Base-by-base conservation (phyloP, 92 coral and sea anemone species). In the Pocillopora grandis region DNA sequence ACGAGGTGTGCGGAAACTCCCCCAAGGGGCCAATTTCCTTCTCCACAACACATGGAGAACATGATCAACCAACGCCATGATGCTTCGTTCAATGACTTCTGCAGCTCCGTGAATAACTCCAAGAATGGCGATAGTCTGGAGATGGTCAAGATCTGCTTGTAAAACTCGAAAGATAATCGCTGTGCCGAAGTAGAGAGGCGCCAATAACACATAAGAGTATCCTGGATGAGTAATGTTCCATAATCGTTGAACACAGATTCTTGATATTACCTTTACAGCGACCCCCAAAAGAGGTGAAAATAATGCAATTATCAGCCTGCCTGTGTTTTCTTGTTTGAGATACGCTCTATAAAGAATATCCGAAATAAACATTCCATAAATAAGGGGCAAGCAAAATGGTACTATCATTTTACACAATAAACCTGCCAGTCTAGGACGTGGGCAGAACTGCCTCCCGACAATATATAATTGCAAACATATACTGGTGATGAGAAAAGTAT, bases 1-100 rank as follows among this genome's bases (percentile, higher is more conserved):
- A 58, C 88, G 84, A 84, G 88, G 88, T 52, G 88, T 64, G 27
- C 88, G 88, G 19, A 84, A 84, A 49, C 82, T 76, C 76, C 88
- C 88, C 83, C 88, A 84, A 18, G 87, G 62, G 35, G 73, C 72
- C 19, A 57, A 52, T 16, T 7, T 73, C 12, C 81, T 64, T 55
- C 49, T 66, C 7, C 72, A 62, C 10, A 83, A 11, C 66, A 10
- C 1, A 17, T 75, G 79, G 11, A 66, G 62, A 21, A 83, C 5
- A 60, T 83, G 81, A 66, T 83, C 85, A 16, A 58, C 21, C 69
- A 77, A 27, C 58, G 33, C 70, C 69, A 58, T 58, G 20, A 67
- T 21, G 20, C 81, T 77, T 58, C 81, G 70, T 60, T 77, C 81
- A 13, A 66, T 11, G 75, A 80, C 75, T 16, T 66, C 75, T 19